A percentile compares a stretch with the other conserved stretches of the same genome.
phyloP scores from a whole-genome alignment of 2,113 vertebrate genomes.

The Poecilia latipinna region DNA sequence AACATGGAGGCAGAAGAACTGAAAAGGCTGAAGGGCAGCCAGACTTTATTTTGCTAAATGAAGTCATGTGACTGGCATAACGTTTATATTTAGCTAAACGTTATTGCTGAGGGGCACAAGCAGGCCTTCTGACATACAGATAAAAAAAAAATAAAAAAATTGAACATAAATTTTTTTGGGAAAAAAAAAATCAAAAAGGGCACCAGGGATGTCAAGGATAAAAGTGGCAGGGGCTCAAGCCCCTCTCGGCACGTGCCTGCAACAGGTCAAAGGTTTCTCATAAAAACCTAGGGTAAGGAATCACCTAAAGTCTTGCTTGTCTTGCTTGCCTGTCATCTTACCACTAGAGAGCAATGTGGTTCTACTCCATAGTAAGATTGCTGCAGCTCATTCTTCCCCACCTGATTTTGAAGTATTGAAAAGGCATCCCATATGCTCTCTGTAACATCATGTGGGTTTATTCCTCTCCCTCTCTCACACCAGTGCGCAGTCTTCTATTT shows the following conservation, averaged over 20 bases:
- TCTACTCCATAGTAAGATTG: conserved; percentile 1
- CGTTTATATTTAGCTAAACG: too few species aligned
- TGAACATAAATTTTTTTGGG: too few species aligned
- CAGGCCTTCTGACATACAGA: too few species aligned
- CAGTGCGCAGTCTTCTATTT: conserved; percentile 57
- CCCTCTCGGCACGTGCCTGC: background rate
- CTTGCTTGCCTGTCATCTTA: background rate
- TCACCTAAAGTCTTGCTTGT: background rate
- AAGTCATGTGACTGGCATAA: too few species aligned
- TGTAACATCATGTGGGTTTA: conserved; percentile 47
- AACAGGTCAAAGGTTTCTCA: background rate
- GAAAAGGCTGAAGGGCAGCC: too few species aligned
- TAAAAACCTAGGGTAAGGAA: background rate
- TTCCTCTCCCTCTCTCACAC: conserved; percentile 53
- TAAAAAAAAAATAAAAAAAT: too few species aligned
- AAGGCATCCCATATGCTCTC: conserved; percentile 42
- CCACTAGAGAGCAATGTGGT: conserved; percentile 61
- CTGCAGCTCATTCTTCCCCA: background rate
- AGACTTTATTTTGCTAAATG: too few species aligned
- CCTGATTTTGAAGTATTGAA: conserved; percentile 40
- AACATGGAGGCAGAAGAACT: too few species aligned
- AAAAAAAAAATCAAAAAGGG: background rate
- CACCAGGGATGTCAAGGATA: background rate
- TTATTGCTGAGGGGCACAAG: too few species aligned
- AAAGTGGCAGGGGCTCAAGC: too few species aligned